Base-by-base conservation (phyloP, 2,113 vertebrate species). In the Prochilodus magdalenae region DNA sequence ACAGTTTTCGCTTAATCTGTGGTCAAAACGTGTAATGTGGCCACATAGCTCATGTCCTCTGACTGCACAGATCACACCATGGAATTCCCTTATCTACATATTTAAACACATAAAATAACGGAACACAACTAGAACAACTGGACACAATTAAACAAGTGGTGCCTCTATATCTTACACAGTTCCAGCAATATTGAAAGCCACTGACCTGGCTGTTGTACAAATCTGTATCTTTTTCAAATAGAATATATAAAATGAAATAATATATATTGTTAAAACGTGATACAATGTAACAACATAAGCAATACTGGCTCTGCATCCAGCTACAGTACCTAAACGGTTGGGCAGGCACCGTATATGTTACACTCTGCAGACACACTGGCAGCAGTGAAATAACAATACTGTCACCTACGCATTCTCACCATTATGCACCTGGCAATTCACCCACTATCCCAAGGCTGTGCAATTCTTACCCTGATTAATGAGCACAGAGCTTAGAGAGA, bases 11-110 rank as follows among this genome's bases (percentile, higher is more conserved):
- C 67, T 66, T 81, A 82, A 85, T 66, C 71, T 67, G 57, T 74
- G 82, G 73, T 90, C 88, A 88, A 86, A 84, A 82, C 74, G 82
- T 80, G 77, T 79, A 88, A 73, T 74, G 74, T 80, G 82, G 83
- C 82, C 87, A 85, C 51, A 73, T 85, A 85, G 89, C 86, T 78
- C 26, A 22, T 63, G 73, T 89, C 47, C 40, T 62, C 30, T 20
- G 47, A 62, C 33, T 72, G 57, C 77, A 20, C 63, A 22, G 36
- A 70, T 44, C 76, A 55, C 63, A 51, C n/a, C n/a, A n/a, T n/a
- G n/a, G n/a, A n/a, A n/a, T n/a, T n/a, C n/a, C n/a, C n/a, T n/a
- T n/a, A n/a, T n/a, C n/a, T n/a, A n/a, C n/a, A n/a, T n/a, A n/a
- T n/a, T n/a, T 47, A 3, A 51, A 14, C 33, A 44, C 40, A 13